A percentile compares a stretch with the other conserved stretches of the same genome.
Evolutionary conservation across 2,113 vertebrate species (phyloP).

Genomic region (Carettochelys insculpta): DNA sequence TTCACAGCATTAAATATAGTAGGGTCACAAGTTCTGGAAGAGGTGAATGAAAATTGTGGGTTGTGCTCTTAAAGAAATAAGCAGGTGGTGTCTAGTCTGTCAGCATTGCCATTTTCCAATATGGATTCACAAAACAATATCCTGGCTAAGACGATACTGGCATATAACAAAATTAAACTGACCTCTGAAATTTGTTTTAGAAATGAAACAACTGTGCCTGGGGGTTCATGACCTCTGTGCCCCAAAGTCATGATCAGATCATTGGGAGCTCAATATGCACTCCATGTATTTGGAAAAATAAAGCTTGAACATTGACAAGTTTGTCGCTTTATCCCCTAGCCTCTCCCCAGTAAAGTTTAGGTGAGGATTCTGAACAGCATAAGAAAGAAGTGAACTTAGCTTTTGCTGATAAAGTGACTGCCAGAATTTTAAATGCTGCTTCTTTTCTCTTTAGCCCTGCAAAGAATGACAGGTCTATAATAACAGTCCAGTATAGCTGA

Average conservation of each 20-base stretch:
- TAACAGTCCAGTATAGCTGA: not conserved
- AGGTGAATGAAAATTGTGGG: not conserved
- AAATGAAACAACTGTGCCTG: not conserved
- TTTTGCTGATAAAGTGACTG: not conserved
- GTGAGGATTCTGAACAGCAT: not conserved
- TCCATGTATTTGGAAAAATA: not conserved
- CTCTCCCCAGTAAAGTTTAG: not conserved
- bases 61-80: not conserved
- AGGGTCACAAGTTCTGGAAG: not conserved
- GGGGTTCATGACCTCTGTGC: not conserved
- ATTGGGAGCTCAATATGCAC: not conserved
- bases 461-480: not conserved
- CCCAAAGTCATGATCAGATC: not conserved
- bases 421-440: not conserved
- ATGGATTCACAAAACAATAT: not conserved
- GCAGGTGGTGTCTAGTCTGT: not conserved
- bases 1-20: not conserved
- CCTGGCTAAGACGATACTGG: not conserved
- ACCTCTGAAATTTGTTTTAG: not conserved
- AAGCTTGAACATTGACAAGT: not conserved
- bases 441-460: not conserved
- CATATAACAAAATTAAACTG: conserved; percentile 18
- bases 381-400: not conserved
- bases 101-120: not conserved
- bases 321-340: not conserved